Conservation (phyloP, 2,113 vertebrate species). For the Maccullochella peelii region DNA sequence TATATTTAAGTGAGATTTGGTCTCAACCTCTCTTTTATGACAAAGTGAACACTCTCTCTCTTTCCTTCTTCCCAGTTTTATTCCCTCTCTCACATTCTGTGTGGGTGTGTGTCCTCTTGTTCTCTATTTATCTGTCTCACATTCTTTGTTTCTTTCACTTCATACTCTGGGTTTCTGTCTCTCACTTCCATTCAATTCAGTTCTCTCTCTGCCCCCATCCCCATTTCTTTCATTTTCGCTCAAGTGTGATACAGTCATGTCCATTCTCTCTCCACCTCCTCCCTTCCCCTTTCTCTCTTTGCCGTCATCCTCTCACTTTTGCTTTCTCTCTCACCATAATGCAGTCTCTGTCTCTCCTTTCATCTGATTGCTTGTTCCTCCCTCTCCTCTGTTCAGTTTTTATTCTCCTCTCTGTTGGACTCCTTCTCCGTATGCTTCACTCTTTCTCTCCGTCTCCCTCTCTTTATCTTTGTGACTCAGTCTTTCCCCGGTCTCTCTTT, state of each 20-base stretch:
- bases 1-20: too few relatives aligned
- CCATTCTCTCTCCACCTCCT: background rate
- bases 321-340: background rate
- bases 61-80: background rate
- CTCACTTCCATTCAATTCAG: background rate
- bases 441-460: constrained; percentile 15
- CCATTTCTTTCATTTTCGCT: background rate
- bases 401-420: constrained; percentile 4
- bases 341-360: background rate
- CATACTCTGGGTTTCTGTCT: background rate
- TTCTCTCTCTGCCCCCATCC: background rate
- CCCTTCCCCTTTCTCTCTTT: background rate
- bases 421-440: constrained; percentile 19
- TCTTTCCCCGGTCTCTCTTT: constrained; percentile 61
- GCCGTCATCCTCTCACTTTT: background rate
- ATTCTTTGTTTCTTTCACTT: background rate
- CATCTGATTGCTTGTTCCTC: background rate
- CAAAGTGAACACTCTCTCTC: background rate
- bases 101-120: background rate
- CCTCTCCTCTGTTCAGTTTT: background rate
- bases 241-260: background rate
- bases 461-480: constrained; percentile 71
- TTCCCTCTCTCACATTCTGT: background rate
- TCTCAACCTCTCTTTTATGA: too few relatives aligned
- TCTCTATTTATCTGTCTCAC: background rate